Percentiles rank a stretch among this genome's conserved stretches.
Evolutionary conservation across 2,797 vertebrate species (phyloP).

Genomic region (Paedocypris micromegethes): DNA sequence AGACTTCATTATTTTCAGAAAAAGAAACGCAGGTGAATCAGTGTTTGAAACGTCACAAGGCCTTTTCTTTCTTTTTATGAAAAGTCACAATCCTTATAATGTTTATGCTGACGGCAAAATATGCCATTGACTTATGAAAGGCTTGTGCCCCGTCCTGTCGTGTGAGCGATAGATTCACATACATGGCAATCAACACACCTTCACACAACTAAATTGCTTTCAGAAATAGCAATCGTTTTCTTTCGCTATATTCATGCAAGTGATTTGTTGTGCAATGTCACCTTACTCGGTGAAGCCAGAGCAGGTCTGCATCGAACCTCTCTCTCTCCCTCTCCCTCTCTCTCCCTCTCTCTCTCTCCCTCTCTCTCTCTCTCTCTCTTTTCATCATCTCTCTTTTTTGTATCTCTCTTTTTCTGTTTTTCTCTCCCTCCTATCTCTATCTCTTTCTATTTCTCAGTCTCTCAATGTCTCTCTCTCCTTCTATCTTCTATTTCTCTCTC

Average conservation of each 20-base stretch:
- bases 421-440: no score
- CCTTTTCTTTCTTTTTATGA: constrained; percentile 60
- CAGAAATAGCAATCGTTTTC: constrained; percentile 79
- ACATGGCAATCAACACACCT: constrained; percentile 74
- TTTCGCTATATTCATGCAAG: constrained; percentile 78
- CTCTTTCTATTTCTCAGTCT: no score
- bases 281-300: constrained; percentile 70
- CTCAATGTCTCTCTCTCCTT: no score
- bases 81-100: constrained; percentile 67
- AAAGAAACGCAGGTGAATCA: background rate
- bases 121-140: constrained; percentile 71
- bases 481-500: no score
- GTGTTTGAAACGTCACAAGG: constrained; percentile 42
- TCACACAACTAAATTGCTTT: constrained; percentile 77
- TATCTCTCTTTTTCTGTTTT: no score
- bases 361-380: no score
- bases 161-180: constrained; percentile 72
- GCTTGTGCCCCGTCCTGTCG: constrained; percentile 62
- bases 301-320: constrained; percentile 65
- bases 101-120: constrained; percentile 74
- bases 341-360: constrained; percentile 25
- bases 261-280: constrained; percentile 83
- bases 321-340: constrained; percentile 50
- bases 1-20: constrained; percentile 61
- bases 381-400: no score